A percentile compares a stretch with the other conserved stretches of the same genome.
Conservation (phyloP, 2,888 invertebrate species). For the Dryococelus australis region DNA sequence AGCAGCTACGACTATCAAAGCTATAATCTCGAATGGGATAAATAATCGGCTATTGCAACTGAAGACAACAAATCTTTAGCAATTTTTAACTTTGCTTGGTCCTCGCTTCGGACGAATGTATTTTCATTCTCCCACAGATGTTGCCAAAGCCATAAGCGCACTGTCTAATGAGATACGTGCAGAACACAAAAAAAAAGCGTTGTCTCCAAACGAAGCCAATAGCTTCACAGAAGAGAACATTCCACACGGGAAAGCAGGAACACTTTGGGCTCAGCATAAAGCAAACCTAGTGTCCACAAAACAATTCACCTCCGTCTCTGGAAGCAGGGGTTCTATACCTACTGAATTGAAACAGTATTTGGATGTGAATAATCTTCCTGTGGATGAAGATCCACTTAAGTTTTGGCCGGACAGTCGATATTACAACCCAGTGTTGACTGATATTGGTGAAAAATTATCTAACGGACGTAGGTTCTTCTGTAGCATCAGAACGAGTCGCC, state of each 20-base stretch:
- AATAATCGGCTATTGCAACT: neutral
- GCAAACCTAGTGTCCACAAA: no score
- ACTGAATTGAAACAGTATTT: neutral
- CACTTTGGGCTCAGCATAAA: no score
- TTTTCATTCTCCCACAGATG: constrained; percentile 4
- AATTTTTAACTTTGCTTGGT: neutral
- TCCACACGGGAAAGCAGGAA: no score
- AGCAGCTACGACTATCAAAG: constrained; percentile 41
- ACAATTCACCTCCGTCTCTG: neutral
- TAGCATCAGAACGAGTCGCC: no score
- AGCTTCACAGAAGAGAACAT: no score
- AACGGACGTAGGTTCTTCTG: no score
- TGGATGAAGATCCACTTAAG: neutral
- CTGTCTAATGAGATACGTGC: neutral
- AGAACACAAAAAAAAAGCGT: neutral
- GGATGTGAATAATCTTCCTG: neutral
- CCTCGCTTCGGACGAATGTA: constrained; percentile 16
- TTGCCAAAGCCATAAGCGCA: neutral
- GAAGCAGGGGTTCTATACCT: no score
- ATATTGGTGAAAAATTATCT: no score
- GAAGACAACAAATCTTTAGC: neutral
- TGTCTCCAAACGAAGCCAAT: no score
- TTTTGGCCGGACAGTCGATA: constrained; percentile 20
- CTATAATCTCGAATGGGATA: neutral
- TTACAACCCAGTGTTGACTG: neutral